A percentile compares a stretch with the other conserved stretches of the same genome.
Conservation (phyloP, 1,140 invertebrate genomes). For the Diorhabda sublineata region DNA sequence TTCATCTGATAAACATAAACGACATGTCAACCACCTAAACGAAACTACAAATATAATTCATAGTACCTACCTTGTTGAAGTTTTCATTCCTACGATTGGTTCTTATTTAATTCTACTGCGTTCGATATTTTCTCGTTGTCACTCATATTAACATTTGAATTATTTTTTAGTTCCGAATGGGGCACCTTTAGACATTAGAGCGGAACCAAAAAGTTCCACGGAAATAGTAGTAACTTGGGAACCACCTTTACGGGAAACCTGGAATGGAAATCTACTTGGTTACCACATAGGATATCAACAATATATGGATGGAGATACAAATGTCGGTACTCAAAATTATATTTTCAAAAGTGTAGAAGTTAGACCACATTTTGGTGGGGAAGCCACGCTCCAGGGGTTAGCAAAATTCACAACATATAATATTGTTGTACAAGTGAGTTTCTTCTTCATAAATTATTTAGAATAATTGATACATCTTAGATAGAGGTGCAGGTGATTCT, state of each 20-base stretch:
- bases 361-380: conserved; percentile 61
- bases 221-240: conserved; percentile 87
- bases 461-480: too few relatives aligned
- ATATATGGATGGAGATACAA: conserved; percentile 48
- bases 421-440: conserved; percentile 71
- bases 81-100: too few relatives aligned
- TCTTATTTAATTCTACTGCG: too few relatives aligned
- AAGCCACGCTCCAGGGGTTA: conserved; percentile 62
- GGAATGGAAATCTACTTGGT: conserved; percentile 88
- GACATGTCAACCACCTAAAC: too few relatives aligned
- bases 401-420: conserved; percentile 85
- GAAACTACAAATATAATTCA: too few relatives aligned
- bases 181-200: conserved; percentile 76
- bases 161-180: conserved; percentile 72
- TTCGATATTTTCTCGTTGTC: neutral
- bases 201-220: conserved; percentile 83
- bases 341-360: conserved; percentile 70
- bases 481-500: too few relatives aligned
- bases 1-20: too few relatives aligned
- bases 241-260: conserved; percentile 78
- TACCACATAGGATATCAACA: conserved; percentile 91
- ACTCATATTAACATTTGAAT: conserved; percentile 11
- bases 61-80: too few relatives aligned
- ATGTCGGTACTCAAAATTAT: conserved; percentile 52
- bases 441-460: neutral